A percentile compares a stretch with the other conserved stretches of the same genome.
Conservation (phyloP, 2,888 invertebrate species). For the Platycheirus rosarum region DNA sequence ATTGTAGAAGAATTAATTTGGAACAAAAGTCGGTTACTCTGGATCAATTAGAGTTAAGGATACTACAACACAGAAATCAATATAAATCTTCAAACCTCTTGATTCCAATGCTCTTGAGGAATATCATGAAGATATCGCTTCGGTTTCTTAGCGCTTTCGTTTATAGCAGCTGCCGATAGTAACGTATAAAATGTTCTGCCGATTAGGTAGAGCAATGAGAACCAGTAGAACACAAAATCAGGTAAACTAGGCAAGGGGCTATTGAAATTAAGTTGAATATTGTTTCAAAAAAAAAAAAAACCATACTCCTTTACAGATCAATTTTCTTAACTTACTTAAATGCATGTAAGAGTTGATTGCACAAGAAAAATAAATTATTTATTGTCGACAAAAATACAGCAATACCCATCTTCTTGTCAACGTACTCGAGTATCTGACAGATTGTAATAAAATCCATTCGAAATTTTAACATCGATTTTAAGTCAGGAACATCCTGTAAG, state of each 20-base stretch:
- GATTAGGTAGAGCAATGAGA: conserved; percentile 51
- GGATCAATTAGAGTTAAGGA: conserved; percentile 27
- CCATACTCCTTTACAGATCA: too few relatives aligned
- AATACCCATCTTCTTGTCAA: conserved; percentile 57
- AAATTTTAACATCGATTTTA: conserved; percentile 47
- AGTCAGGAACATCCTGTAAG: conserved; percentile 25
- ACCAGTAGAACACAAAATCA: conserved; percentile 63
- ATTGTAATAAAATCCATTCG: conserved; percentile 64
- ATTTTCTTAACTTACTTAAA: conserved; percentile 31
- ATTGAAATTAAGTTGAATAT: not conserved
- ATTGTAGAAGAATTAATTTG: conserved; percentile 60
- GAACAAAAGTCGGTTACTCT: conserved; percentile 56
- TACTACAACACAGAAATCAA: not conserved
- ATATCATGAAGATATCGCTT: conserved; percentile 39
- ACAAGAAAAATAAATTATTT: conserved; percentile 63
- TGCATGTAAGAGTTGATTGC: conserved; percentile 43
- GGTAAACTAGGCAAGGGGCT: conserved; percentile 43
- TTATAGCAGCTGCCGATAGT: conserved; percentile 47
- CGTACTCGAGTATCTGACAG: conserved; percentile 54
- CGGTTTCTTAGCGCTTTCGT: conserved; percentile 56
- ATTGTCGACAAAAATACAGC: conserved; percentile 55
- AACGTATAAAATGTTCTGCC: conserved; percentile 53
- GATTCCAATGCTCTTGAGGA: conserved; percentile 44
- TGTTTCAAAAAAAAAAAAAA: too few relatives aligned
- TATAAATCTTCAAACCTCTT: conserved; percentile 37